Conservation (phyloP, 2,888 invertebrate species). For the Polia nebulosa region DNA sequence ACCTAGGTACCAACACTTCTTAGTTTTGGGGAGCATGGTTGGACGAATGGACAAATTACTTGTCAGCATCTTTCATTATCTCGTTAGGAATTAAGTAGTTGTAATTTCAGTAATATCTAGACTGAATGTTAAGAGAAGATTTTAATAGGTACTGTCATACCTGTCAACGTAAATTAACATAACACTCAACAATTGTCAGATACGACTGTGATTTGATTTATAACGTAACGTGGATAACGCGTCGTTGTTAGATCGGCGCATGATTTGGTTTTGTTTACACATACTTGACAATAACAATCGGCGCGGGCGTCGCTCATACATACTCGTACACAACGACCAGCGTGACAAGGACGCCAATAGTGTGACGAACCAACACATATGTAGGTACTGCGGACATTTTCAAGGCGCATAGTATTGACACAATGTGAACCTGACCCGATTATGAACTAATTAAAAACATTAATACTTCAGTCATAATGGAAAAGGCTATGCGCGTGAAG, state of each 20-base stretch:
- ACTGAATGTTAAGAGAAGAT: no score
- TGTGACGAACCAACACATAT: slow-evolving; percentile 48
- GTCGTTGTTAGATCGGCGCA: slow-evolving; percentile 70
- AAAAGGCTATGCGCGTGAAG: slow-evolving; percentile 53
- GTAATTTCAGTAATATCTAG: background rate
- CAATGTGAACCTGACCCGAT: slow-evolving; percentile 68
- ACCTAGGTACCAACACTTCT: background rate
- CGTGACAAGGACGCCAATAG: slow-evolving; percentile 68
- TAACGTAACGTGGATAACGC: slow-evolving; percentile 60
- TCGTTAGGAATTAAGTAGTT: background rate
- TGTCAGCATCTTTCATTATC: background rate
- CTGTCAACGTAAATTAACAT: background rate
- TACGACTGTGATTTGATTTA: slow-evolving; percentile 54
- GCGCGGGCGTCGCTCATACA: slow-evolving; percentile 64
- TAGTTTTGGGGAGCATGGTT: no score
- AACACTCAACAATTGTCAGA: slow-evolving; percentile 34
- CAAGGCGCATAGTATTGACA: slow-evolving; percentile 63
- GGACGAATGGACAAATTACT: background rate
- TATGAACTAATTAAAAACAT: slow-evolving; percentile 69
- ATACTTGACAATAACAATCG: slow-evolving; percentile 82
- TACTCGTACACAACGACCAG: slow-evolving; percentile 60
- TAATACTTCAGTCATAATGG: slow-evolving; percentile 57
- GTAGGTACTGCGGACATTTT: slow-evolving; percentile 57
- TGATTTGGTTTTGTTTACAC: slow-evolving; percentile 82
- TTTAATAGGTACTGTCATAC: no score